These are phyloP conservation scores for Spicauda simplicius DNA, from an alignment of 2,888 invertebrate species.

Conservation along the genomic window DNA sequence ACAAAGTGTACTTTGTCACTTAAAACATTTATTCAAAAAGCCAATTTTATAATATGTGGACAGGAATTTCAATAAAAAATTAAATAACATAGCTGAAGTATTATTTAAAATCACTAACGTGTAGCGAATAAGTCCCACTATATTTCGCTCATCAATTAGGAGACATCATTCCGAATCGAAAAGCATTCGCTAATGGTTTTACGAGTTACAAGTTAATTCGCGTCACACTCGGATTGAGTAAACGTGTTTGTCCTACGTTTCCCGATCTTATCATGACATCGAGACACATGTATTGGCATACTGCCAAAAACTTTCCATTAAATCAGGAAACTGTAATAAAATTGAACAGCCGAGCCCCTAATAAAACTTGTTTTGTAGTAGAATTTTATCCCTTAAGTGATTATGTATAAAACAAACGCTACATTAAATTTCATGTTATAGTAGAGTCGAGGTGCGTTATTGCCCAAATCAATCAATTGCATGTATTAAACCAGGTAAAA, in stretches of 20 bases:
- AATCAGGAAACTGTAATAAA: constrained; percentile 33
- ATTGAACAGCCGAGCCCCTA: constrained; percentile 24
- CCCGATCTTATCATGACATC: constrained; percentile 61
- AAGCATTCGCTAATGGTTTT: constrained; percentile 58
- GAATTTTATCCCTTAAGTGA: too few relatives aligned
- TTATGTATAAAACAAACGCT: too few relatives aligned
- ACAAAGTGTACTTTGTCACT: too few relatives aligned
- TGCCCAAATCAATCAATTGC: too few relatives aligned
- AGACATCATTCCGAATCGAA: constrained; percentile 24
- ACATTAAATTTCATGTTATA: too few relatives aligned
- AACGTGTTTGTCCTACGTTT: constrained; percentile 67
- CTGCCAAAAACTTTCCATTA: constrained; percentile 69
- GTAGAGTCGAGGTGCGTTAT: too few relatives aligned
- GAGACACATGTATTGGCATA: constrained; percentile 65
- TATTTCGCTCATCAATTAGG: constrained; percentile 6
- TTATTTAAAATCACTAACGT: neutral
- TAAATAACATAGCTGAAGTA: neutral
- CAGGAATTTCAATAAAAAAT: neutral
- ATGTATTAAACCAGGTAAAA: too few relatives aligned
- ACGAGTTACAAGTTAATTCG: constrained; percentile 59
- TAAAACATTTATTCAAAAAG: too few relatives aligned
- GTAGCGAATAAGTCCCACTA: neutral
- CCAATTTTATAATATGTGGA: neutral
- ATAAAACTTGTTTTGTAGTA: constrained; percentile 34
- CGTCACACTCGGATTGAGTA: constrained; percentile 54